Conservation (phyloP, 1,140 invertebrate species). For the Anthonomus grandis region DNA sequence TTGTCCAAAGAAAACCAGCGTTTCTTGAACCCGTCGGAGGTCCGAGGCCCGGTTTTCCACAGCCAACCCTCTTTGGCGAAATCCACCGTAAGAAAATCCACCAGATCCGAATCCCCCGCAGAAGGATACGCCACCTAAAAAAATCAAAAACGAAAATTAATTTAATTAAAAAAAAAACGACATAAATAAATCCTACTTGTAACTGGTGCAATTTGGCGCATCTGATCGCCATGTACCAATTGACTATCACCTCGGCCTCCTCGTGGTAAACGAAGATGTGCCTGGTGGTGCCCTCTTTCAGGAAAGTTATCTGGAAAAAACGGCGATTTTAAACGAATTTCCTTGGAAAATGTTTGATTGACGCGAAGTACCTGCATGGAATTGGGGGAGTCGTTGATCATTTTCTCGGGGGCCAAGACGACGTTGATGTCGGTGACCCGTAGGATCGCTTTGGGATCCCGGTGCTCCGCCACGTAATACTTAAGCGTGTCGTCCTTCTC, state of each 20-base stretch:
- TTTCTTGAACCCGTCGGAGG: slow-evolving; percentile 75
- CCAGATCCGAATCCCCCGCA: slow-evolving; percentile 70
- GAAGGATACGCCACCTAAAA: slow-evolving; percentile 75
- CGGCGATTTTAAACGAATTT: no score
- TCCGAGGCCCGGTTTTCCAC: slow-evolving; percentile 82
- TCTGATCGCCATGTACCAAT: slow-evolving; percentile 86
- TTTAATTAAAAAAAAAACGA: background rate
- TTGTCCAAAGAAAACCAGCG: slow-evolving; percentile 88
- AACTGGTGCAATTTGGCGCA: slow-evolving; percentile 79
- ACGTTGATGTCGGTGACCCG: slow-evolving; percentile 81
- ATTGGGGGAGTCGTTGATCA: slow-evolving; percentile 49
- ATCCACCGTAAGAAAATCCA: slow-evolving; percentile 71
- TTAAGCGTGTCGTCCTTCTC: slow-evolving; percentile 76
- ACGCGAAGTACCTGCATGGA: slow-evolving; percentile 26
- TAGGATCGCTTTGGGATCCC: slow-evolving; percentile 79
- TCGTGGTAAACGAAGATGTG: slow-evolving; percentile 87
- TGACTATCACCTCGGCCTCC: slow-evolving; percentile 77
- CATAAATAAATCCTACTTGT: slow-evolving; percentile 49
- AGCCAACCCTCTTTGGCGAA: slow-evolving; percentile 83
- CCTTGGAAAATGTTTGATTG: no score
- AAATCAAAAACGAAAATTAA: no score
- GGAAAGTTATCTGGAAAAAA: slow-evolving; percentile 73
- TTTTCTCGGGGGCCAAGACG: slow-evolving; percentile 80
- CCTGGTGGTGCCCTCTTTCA: slow-evolving; percentile 77
- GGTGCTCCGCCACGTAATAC: slow-evolving; percentile 83